A percentile compares a stretch with the other conserved stretches of the same genome.
These are phyloP conservation scores for Tetragonula carbonaria DNA, from an alignment of 2,888 invertebrate species.

Conservation along the genomic window DNA sequence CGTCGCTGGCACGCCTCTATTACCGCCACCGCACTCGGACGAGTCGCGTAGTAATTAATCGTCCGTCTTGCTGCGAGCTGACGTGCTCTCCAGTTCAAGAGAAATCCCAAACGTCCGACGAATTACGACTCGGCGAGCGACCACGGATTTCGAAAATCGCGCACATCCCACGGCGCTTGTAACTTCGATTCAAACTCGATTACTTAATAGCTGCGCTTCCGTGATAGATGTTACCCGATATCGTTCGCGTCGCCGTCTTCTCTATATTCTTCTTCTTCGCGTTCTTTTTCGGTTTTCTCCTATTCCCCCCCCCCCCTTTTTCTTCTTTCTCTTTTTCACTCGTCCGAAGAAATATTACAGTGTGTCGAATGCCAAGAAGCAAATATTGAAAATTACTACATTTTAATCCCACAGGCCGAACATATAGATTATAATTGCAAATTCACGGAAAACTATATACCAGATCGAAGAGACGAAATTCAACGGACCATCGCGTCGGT, in stretches of 20 bases:
- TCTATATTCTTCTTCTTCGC: not conserved
- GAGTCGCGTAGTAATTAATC: slow-evolving; percentile 68
- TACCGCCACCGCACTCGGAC: slow-evolving; percentile 58
- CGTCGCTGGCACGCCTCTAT: slow-evolving; percentile 46
- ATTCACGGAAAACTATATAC: no score
- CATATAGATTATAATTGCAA: no score
- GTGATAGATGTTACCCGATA: not conserved
- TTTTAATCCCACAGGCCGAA: no score
- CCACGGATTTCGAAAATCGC: slow-evolving; percentile 53
- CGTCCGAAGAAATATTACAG: no score
- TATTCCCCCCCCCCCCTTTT: no score
- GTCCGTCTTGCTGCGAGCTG: slow-evolving; percentile 63
- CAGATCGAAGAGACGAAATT: no score
- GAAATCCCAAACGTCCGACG: slow-evolving; percentile 64
- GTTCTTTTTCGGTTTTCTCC: not conserved
- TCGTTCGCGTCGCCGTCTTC: not conserved
- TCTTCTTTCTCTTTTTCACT: no score
- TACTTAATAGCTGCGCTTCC: slow-evolving; percentile 6
- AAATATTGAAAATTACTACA: no score
- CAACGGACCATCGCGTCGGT: no score
- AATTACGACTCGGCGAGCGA: slow-evolving; percentile 54
- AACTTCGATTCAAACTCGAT: slow-evolving; percentile 30
- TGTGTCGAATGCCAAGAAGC: no score
- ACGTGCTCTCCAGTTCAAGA: slow-evolving; percentile 63
- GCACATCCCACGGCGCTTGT: not conserved